Percentiles rank a stretch among this genome's conserved stretches.
These are phyloP conservation scores for Dicycla oo DNA, from an alignment of 2,888 invertebrate species.

Conservation along the genomic window DNA sequence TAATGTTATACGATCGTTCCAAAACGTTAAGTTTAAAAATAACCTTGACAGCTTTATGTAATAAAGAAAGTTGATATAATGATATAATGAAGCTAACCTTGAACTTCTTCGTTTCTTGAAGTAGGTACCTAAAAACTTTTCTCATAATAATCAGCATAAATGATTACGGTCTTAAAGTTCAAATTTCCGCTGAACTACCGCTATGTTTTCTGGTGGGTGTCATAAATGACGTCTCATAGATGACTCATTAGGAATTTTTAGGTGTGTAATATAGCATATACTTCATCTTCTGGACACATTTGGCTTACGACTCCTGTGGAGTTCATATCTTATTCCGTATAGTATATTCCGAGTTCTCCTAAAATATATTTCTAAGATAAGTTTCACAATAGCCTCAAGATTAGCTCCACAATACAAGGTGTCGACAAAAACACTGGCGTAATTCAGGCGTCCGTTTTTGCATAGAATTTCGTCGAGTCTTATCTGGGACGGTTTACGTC, in stretches of 20 bases:
- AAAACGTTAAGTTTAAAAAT: conserved; percentile 31
- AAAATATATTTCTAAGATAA: conserved; percentile 33
- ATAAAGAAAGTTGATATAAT: conserved; percentile 33
- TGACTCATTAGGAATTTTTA: background rate
- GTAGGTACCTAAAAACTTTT: background rate
- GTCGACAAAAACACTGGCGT: conserved; percentile 51
- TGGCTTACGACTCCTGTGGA: conserved; percentile 5
- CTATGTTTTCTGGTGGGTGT: background rate
- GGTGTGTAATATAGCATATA: background rate
- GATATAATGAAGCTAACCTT: conserved; percentile 35
- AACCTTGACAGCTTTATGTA: conserved; percentile 29
- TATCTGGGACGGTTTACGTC: conserved; percentile 60
- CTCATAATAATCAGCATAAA: conserved; percentile 19
- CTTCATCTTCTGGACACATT: conserved; percentile 1
- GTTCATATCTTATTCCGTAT: conserved; percentile 24
- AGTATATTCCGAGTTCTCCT: background rate
- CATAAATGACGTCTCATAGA: conserved; percentile 1
- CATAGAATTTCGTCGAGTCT: conserved; percentile 50
- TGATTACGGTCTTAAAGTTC: conserved; percentile 1
- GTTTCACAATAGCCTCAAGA: conserved; percentile 29
- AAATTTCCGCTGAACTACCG: conserved; percentile 7
- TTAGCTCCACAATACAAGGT: conserved; percentile 50
- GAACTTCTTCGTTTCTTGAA: conserved; percentile 28
- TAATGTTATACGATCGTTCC: conserved; percentile 30
- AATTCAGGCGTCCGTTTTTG: conserved; percentile 53